Evolutionary conservation across 2,113 vertebrate species (phyloP).

Genomic region (Crypturellus undulatus): DNA sequence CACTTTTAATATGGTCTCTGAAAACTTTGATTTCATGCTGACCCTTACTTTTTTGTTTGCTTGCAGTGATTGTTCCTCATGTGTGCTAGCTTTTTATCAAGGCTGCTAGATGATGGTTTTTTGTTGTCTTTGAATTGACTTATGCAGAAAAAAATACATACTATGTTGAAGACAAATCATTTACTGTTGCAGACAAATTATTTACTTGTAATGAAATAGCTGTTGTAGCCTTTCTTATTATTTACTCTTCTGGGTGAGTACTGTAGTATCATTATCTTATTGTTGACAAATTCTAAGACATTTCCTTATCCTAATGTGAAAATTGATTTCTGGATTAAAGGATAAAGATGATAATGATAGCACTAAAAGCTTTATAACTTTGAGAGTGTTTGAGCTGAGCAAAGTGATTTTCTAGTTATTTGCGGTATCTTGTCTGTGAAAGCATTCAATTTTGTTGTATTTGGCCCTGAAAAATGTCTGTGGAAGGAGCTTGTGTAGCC

Average conservation of each 20-base stretch:
- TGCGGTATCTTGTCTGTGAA: background rate
- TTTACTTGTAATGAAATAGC: background rate
- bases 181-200: background rate
- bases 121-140: background rate
- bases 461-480: background rate
- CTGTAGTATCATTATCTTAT: background rate
- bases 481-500: background rate
- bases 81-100: background rate
- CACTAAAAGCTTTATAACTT: background rate
- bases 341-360: background rate
- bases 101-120: background rate
- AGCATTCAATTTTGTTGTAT: background rate
- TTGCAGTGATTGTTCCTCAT: background rate
- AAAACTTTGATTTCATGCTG: background rate
- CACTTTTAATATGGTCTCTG: background rate
- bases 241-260: background rate
- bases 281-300: background rate
- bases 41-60: background rate
- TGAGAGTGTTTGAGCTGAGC: background rate
- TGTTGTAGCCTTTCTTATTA: background rate
- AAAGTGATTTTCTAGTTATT: background rate
- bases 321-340: background rate
- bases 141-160: background rate
- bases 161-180: background rate
- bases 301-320: background rate